phyloP scores from a whole-genome alignment of 2,797 vertebrate genomes.

The Fringilla coelebs region DNA sequence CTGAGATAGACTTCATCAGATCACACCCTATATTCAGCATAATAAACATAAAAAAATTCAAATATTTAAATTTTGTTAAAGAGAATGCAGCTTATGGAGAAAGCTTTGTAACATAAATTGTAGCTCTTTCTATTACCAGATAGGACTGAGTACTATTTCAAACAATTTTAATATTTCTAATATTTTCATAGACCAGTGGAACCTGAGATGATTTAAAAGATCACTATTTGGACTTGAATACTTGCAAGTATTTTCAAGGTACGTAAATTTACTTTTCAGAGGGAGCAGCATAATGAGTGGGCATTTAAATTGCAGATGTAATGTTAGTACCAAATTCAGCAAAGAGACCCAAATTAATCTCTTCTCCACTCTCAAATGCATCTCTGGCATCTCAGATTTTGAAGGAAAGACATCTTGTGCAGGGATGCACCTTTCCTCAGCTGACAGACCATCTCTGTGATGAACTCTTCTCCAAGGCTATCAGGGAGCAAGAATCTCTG shows the following conservation, averaged over 20 bases:
- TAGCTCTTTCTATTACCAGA: background rate
- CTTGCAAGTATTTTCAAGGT: background rate
- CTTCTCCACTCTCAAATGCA: background rate
- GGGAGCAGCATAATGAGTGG: background rate
- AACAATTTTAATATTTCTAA: background rate
- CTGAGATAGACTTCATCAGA: background rate
- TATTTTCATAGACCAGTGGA: background rate
- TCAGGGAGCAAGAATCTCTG: background rate
- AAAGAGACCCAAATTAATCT: background rate
- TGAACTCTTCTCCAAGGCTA: background rate
- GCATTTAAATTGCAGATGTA: background rate
- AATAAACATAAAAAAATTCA: background rate
- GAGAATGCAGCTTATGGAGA: background rate
- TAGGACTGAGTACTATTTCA: background rate
- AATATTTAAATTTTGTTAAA: background rate
- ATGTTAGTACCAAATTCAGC: background rate
- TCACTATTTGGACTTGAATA: background rate
- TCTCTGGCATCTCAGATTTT: background rate
- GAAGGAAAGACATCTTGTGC: background rate
- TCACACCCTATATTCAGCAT: background rate
- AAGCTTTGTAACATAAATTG: background rate
- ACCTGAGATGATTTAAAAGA: background rate
- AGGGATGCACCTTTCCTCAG: fast-evolving
- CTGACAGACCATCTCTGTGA: background rate
- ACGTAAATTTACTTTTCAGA: background rate